A percentile compares a stretch with the other conserved stretches of the same genome.
Evolutionary conservation across 1,140 invertebrate species (phyloP).

Genomic region (Pachypeltis micranthus): DNA sequence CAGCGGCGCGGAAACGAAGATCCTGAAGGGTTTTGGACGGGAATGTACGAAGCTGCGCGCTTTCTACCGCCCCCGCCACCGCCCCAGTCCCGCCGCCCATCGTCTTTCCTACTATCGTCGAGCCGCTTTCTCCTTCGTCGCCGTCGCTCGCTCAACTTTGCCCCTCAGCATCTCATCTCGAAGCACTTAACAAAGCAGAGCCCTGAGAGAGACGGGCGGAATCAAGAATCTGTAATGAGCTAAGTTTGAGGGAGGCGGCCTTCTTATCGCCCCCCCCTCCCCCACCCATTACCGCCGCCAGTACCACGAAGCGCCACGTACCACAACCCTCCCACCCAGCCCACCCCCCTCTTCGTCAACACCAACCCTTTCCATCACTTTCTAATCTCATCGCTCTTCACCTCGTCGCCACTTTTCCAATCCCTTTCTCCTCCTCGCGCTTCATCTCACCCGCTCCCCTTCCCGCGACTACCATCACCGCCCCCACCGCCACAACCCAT

Average conservation of each 20-base stretch:
- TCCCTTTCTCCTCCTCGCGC: neutral
- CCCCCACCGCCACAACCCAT: too few species aligned
- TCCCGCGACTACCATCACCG: too few species aligned
- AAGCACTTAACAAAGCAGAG: constrained; percentile 19
- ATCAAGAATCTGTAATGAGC: constrained; percentile 24
- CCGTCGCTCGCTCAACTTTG: neutral
- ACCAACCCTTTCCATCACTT: too few species aligned
- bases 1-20: too few species aligned
- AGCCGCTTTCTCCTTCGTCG: neutral
- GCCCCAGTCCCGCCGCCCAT: neutral
- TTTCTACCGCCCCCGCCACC: neutral
- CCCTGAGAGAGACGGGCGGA: constrained; percentile 9
- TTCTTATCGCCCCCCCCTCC: constrained; percentile 19
- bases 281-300: neutral
- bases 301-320: too few species aligned
- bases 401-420: too few species aligned
- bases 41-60: neutral
- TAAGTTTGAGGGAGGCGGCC: constrained; percentile 16
- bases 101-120: neutral
- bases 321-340: too few species aligned
- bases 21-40: too few species aligned
- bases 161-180: constrained; percentile 11
- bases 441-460: neutral
- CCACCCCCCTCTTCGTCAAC: too few species aligned
- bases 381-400: neutral